Percentiles rank a stretch among this genome's conserved stretches.
These are phyloP conservation scores for Nerophis lumbriciformis DNA, from an alignment of 2,113 vertebrate genomes.

Conservation along the genomic window DNA sequence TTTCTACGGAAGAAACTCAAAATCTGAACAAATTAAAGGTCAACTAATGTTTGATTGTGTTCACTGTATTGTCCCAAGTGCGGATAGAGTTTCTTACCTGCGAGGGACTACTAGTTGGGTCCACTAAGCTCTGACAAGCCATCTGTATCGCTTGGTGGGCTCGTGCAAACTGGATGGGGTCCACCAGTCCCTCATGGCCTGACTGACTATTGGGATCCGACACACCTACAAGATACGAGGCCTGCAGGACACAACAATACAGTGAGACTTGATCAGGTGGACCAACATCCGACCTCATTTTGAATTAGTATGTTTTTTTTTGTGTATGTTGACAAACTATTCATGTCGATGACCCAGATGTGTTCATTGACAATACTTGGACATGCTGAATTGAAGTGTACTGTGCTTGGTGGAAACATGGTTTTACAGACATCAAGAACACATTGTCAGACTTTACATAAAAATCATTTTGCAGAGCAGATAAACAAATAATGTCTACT, in stretches of 20 bases:
- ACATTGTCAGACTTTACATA: slow-evolving; percentile 7
- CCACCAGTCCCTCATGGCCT: slow-evolving; percentile 94
- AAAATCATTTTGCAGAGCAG: neutral
- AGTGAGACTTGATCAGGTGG: neutral
- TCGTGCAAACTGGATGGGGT: slow-evolving; percentile 94
- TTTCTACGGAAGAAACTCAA: too few relatives aligned
- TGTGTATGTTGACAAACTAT: too few relatives aligned
- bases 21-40: too few relatives aligned
- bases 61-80: neutral
- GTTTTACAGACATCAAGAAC: neutral
- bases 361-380: too few relatives aligned
- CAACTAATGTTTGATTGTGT: too few relatives aligned
- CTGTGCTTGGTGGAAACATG: neutral
- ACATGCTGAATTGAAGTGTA: too few relatives aligned
- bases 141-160: slow-evolving; percentile 98
- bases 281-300: too few relatives aligned
- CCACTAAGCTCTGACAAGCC: slow-evolving; percentile 96
- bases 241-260: slow-evolving; percentile 63
- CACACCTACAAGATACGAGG: slow-evolving; percentile 94
- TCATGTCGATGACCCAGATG: too few relatives aligned
- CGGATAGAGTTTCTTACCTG: slow-evolving; percentile 76
- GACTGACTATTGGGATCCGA: slow-evolving; percentile 98
- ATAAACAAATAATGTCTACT: neutral
- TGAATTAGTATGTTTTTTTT: too few relatives aligned
- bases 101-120: slow-evolving; percentile 91